Base-by-base conservation (phyloP, 1,140 invertebrate genomes). In the Mylabris phalerata region DNA sequence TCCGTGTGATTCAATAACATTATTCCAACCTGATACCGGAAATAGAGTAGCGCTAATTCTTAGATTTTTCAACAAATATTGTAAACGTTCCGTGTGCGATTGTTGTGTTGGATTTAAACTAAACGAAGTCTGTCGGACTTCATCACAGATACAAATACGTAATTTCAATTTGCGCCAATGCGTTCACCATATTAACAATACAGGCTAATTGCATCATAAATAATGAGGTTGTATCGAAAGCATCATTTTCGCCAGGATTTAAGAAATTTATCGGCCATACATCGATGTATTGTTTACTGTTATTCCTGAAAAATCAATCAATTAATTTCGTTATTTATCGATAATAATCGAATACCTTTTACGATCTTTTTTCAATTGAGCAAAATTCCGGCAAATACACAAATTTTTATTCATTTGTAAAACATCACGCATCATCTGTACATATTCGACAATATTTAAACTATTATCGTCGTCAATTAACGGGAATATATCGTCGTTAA, bases 191-290 rank as follows among this genome's bases (percentile, higher is more conserved):
- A 66, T 95, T 91, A 11, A 98, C 84, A 55, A 99, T 97, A 66
- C 95, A 98, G 1, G 95, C 94, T 47, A 99, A 74, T 75, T 99
- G 97, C 67, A 99, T 84, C 80, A 98, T 89, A 75, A 99, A 99
- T 48, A 98, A 78, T 62, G 86, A 93, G 42, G 87, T 93, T 66
- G 87, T 88, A 54, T 92, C 90, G 73, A 93, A 93, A 3, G 84
- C 69, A 71, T 91, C 86, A 56, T 86, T 82, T 64, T 85, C 80
- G 1, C 80, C 82, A 4, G 90, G 90, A 65, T 85, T 80, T 60
- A 94, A 84, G 59, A 93, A 85, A 71, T 97, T 93, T 0, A 95
- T 85, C 7, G 96, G 92, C 96, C 96, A 99, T 9, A 98, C 93
- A 76, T 99, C 97, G 56, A 99, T 95, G 73, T 88, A 95, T 62